Base-by-base conservation (phyloP, 2,797 vertebrate genomes). In the Linurgus olivaceus region DNA sequence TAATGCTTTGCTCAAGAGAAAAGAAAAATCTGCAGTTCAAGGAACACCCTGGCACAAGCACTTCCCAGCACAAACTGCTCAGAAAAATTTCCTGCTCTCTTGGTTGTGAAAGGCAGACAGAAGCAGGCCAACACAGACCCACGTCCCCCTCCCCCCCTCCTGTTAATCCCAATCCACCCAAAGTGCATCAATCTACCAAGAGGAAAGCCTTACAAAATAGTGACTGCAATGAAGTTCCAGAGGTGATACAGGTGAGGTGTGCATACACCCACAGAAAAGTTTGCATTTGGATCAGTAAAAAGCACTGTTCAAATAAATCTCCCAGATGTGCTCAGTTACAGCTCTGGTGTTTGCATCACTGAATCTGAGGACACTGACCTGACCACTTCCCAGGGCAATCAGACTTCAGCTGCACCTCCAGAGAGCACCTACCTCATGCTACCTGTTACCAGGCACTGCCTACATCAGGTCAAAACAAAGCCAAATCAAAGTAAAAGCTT, bases 181-280 rank as follows among this genome's bases (percentile, higher is more conserved):
- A 74, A 91, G 40, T 18, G 1, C 7, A 63, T 40, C 74, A 29
- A 19, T 19, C 47, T 38, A 24, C 37, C 62, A 51, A 77, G 9
- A 75, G 23, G 9, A 80, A 89, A 84, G 33, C 28, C 37, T 51
- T 44, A 48, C 31, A 50, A 28, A 84, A 71, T 0, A 10, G 10
- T 10, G 67, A 26, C 37, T 72, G 62, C 58, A 85, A 29, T 29
- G 37, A 25, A 63, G 78, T 48, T 37, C 20, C 71, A 61, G 31
- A 73, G 72, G 65, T 47, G 42, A 26, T 0, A 9, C 0, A 6
- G 29, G 1, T 50, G 67, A 33, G 33, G 4, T 1, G 11, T 12
- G 9, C 1, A 0, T 18, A 54, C 7, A 21, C 29, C 25, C 44
- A 45, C 17, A 5, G 4, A 40, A 50, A 17, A 0, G 0, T 7